These are phyloP conservation scores for Agrochola macilenta DNA, from an alignment of 2,888 invertebrate species.

Conservation along the genomic window DNA sequence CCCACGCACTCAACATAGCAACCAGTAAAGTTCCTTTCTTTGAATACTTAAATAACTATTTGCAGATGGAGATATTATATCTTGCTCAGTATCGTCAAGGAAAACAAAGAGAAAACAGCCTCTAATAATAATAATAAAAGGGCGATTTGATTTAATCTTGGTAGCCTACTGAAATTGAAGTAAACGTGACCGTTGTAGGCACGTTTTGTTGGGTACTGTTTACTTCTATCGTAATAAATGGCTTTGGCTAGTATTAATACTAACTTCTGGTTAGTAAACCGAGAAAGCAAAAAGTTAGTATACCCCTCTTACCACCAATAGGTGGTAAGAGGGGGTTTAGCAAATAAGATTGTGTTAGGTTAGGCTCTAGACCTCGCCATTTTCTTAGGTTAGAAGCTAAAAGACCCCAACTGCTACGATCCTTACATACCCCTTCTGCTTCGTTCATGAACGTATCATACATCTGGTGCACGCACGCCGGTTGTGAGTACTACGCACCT, in stretches of 20 bases:
- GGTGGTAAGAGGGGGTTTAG: background rate
- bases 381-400: background rate
- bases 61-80: slow-evolving; percentile 39
- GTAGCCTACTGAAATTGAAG: slow-evolving; percentile 11
- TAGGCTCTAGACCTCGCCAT: too few species aligned
- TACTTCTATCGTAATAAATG: background rate
- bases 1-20: slow-evolving; percentile 84
- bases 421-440: background rate
- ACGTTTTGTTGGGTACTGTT: slow-evolving; percentile 17
- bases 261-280: too few species aligned
- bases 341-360: slow-evolving; percentile 10
- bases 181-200: slow-evolving; percentile 11
- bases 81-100: slow-evolving; percentile 18
- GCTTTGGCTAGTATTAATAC: slow-evolving; percentile 11
- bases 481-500: background rate
- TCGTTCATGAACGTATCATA: background rate
- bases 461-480: too few species aligned
- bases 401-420: background rate
- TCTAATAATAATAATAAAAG: slow-evolving; percentile 11
- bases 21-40: slow-evolving; percentile 68
- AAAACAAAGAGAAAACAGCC: slow-evolving; percentile 17
- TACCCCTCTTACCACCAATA: too few species aligned
- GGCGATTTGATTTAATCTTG: slow-evolving; percentile 11
- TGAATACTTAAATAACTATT: slow-evolving; percentile 46
- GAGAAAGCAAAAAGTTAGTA: too few species aligned